These are phyloP conservation scores for Arnoldichthys spilopterus DNA, from an alignment of 2,797 vertebrate genomes.

Conservation along the genomic window DNA sequence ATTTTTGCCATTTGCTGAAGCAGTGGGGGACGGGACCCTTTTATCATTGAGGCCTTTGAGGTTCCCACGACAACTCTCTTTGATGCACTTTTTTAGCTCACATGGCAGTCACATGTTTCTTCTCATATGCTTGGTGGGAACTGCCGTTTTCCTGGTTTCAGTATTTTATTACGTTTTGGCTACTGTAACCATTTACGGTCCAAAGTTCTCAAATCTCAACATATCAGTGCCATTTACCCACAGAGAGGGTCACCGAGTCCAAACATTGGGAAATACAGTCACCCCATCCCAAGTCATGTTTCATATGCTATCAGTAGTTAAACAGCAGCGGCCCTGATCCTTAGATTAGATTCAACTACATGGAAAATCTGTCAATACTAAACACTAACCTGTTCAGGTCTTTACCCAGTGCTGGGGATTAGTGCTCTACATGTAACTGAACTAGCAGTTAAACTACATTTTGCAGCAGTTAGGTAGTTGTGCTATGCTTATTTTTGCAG, in stretches of 20 bases:
- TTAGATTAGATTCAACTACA: not conserved
- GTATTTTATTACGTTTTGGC: not conserved
- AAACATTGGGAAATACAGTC: not conserved
- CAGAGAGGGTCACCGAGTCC: not conserved
- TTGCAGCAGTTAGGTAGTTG: no score
- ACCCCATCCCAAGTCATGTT: not conserved
- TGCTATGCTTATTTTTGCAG: no score
- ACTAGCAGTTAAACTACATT: no score
- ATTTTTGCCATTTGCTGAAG: not conserved
- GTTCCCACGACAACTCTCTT: not conserved
- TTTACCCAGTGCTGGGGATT: no score
- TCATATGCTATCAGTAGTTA: not conserved
- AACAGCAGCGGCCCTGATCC: not conserved
- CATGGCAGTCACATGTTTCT: constrained; percentile 28
- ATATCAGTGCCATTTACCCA: not conserved
- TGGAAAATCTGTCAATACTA: no score
- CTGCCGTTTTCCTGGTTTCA: not conserved
- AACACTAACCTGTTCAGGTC: no score
- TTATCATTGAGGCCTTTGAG: not conserved
- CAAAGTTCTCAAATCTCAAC: not conserved
- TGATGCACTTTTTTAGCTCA: constrained; percentile 12
- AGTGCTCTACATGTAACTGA: no score
- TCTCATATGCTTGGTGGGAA: not conserved
- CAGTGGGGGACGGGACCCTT: no score
- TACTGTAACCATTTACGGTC: not conserved